phyloP scores from a whole-genome alignment of 2,113 vertebrate species.

The Psilopogon haemacephalus region DNA sequence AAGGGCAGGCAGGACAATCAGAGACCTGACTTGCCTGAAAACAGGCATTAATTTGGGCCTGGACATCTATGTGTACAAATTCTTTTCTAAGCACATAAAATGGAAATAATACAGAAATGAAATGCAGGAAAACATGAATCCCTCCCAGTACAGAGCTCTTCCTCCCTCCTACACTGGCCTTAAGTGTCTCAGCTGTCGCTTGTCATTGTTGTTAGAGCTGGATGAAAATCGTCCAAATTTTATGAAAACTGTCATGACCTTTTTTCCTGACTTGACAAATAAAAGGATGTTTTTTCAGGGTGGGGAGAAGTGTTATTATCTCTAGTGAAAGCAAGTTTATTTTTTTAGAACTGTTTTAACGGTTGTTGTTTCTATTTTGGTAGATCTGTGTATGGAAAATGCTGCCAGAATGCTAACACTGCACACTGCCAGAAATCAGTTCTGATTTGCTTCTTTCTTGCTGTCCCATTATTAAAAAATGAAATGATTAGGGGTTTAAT shows the following conservation, averaged over 20 bases:
- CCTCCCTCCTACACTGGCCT: not conserved
- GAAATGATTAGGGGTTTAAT: not conserved
- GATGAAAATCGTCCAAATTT: constrained; percentile 33
- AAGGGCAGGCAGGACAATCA: not conserved
- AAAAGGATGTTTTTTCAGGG: constrained; percentile 50
- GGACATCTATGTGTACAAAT: not conserved
- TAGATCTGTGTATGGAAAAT: constrained; percentile 45
- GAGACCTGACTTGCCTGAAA: not conserved
- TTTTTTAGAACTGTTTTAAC: constrained; percentile 28
- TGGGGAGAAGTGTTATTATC: constrained; percentile 54
- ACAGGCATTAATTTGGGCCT: not conserved
- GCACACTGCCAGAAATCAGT: constrained; percentile 8
- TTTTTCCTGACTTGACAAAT: constrained; percentile 52
- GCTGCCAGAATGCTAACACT: constrained; percentile 51
- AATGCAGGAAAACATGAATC: not conserved
- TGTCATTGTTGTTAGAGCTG: not conserved
- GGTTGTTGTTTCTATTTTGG: constrained; percentile 48
- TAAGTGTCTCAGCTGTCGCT: not conserved
- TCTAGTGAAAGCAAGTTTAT: constrained; percentile 49
- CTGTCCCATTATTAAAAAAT: constrained; percentile 1
- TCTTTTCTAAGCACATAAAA: constrained; percentile 7
- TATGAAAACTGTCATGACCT: constrained; percentile 41
- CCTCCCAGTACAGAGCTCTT: not conserved
- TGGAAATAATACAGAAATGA: constrained; percentile 1
- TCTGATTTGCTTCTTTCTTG: not conserved